Base-by-base conservation (phyloP, 2,888 invertebrate genomes). In the Cataglyphis altisquamis region DNA sequence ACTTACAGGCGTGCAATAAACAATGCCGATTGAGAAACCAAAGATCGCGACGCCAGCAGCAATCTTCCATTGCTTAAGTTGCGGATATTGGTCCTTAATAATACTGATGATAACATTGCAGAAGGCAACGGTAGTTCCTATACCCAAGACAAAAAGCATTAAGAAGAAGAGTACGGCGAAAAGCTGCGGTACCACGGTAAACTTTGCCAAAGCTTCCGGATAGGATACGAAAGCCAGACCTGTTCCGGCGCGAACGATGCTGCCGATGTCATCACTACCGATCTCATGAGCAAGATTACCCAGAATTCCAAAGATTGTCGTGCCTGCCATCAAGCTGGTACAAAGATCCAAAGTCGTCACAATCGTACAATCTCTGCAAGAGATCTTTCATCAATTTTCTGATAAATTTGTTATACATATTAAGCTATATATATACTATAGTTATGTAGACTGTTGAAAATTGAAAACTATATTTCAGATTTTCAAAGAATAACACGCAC, bases 151-250 rank as follows among this genome's bases (percentile, higher is more conserved):
- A 86, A 97, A 96, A 93, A 98, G 95, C 98, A 98, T 98, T 88
- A 97, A 95, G 95, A 98, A 98, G 95, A 98, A 98, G 18, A 98
- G 94, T 4, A 97, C 97, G 0, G 98, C 95, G 94, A 97, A 98
- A 45, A 98, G 93, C 96, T 97, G 97, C 3, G 97, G 97, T 45
- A 96, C 96, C 41, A 96, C 96, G 52, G 96, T 95, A 87, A 98
- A 97, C 21, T 88, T 97, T 0, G 97, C 96, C 84, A 98, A 97
- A 0, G 98, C 98, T 93, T 98, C 97, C 0, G 98, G 98, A 94
- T 98, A 98, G 0, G 98, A 98, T 74, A 98, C 96, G 92, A 98
- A 98, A 1, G 98, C 98, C 75, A 98, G 95, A 0, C 98, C 97
- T 0, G 97, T 97, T 5, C 98, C 98, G 39, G 97, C 97, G 8